Percentiles rank a stretch among this genome's conserved stretches.
phyloP scores from a whole-genome alignment of 53 echinoderm and acorn worm genomes.

The Luidia sarsii region DNA sequence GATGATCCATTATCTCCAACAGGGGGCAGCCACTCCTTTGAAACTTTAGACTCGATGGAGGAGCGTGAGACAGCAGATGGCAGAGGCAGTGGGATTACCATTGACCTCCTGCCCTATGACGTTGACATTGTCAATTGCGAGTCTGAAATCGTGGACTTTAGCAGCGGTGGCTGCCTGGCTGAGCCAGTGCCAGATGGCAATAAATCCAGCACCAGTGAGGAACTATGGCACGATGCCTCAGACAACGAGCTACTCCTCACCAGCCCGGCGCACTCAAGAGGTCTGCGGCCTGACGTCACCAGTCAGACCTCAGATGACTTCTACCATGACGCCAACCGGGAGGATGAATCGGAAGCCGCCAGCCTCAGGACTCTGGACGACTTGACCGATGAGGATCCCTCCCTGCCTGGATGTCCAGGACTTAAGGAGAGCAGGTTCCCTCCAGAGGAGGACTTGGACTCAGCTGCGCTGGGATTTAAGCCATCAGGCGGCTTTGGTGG shows the following conservation, averaged over 20 bases:
- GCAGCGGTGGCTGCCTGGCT: not conserved
- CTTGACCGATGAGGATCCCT: not conserved
- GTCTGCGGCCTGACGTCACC: not conserved
- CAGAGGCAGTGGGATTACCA: too few species aligned
- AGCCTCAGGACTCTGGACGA: not conserved
- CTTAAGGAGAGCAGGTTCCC: constrained; percentile 35
- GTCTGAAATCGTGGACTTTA: constrained; percentile 31
- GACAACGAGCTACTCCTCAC: not conserved
- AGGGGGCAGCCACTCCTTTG: constrained; percentile 5
- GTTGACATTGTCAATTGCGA: constrained; percentile 16
- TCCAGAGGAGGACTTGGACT: constrained; percentile 24
- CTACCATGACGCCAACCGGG: constrained; percentile 12
- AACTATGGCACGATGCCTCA: constrained; percentile 2
- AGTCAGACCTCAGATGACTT: not conserved
- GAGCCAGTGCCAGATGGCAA: not conserved
- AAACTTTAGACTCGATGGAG: not conserved
- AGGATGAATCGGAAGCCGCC: not conserved
- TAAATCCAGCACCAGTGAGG: not conserved
- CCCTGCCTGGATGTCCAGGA: not conserved
- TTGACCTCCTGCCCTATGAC: not conserved
- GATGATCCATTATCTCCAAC: constrained; percentile 4
- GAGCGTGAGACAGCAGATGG: too few species aligned
- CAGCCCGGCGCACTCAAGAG: not conserved
- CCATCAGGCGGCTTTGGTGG: constrained; percentile 1
- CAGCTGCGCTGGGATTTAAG: constrained; percentile 13